phyloP scores from a whole-genome alignment of 1,140 invertebrate genomes.

The Achatina immaculata region DNA sequence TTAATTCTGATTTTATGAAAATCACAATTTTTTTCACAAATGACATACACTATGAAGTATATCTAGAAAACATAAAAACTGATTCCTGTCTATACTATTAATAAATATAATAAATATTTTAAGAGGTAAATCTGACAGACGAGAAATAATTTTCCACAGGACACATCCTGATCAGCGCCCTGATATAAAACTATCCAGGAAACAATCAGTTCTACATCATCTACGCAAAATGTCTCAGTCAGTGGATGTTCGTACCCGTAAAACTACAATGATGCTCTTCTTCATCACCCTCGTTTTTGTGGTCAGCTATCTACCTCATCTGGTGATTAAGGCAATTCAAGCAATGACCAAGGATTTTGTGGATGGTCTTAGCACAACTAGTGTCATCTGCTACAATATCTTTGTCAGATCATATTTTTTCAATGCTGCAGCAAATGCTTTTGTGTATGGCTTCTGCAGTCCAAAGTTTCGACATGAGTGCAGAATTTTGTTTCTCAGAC shows the following conservation, averaged over 20 bases:
- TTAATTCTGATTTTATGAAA: no score
- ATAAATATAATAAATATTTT: no score
- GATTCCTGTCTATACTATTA: no score
- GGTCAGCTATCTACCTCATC: constrained; percentile 62
- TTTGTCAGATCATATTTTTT: constrained; percentile 61
- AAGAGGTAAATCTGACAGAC: no score
- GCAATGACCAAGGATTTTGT: constrained; percentile 49
- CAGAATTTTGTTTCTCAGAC: constrained; percentile 21
- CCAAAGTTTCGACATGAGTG: constrained; percentile 56
- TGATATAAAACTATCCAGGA: background rate
- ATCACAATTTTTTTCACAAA: no score
- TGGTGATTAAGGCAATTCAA: constrained; percentile 50
- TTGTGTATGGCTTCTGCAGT: constrained; percentile 65
- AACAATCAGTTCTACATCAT: constrained; percentile 17
- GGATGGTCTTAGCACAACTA: constrained; percentile 27
- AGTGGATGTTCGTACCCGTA: constrained; percentile 34
- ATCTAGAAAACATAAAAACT: no score
- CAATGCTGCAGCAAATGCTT: constrained; percentile 60
- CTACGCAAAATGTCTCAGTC: constrained; percentile 31
- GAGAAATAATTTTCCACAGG: background rate
- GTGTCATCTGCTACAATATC: constrained; percentile 58
- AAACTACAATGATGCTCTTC: constrained; percentile 59
- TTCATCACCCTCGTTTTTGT: constrained; percentile 61
- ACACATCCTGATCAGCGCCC: background rate
- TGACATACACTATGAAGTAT: no score